A percentile compares a stretch with the other conserved stretches of the same genome.
Conservation (phyloP, 2,888 invertebrate species). For the Xylophagus ater region DNA sequence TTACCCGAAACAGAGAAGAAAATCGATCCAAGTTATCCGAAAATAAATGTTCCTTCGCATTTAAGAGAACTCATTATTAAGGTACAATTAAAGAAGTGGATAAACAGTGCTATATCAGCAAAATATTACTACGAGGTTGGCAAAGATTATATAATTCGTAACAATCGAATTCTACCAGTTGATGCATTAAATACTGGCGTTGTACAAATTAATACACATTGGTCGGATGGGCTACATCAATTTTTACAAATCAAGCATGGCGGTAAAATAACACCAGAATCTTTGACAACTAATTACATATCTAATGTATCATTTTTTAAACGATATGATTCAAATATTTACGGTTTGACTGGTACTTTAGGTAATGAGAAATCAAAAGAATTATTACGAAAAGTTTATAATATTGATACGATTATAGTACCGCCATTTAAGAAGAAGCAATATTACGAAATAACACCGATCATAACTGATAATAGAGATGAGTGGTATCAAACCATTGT, state of each 20-base stretch:
- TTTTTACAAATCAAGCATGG: constrained; percentile 35
- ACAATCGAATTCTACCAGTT: constrained; percentile 23
- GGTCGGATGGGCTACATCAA: constrained; percentile 33
- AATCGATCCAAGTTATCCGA: constrained; percentile 12
- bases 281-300: constrained; percentile 24
- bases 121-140: constrained; percentile 21
- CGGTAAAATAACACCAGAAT: constrained; percentile 28
- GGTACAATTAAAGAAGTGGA: constrained; percentile 22
- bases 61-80: constrained; percentile 13
- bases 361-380: constrained; percentile 27
- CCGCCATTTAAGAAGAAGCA: constrained; percentile 24
- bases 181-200: constrained; percentile 31
- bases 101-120: constrained; percentile 24
- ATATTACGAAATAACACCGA: no score
- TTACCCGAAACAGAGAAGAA: constrained; percentile 14
- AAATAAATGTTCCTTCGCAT: constrained; percentile 14
- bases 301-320: constrained; percentile 26
- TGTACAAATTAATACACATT: constrained; percentile 27
- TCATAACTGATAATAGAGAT: no score
- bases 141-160: constrained; percentile 27
- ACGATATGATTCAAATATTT: constrained; percentile 22
- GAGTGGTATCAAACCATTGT: no score
- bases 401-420: constrained; percentile 26
- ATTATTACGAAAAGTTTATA: constrained; percentile 24
- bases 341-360: constrained; percentile 35